Evolutionary conservation across 1,140 invertebrate species (phyloP), one percentile per base, ranked within the genome.

Genomic region (Drosophila hydei): DNA sequence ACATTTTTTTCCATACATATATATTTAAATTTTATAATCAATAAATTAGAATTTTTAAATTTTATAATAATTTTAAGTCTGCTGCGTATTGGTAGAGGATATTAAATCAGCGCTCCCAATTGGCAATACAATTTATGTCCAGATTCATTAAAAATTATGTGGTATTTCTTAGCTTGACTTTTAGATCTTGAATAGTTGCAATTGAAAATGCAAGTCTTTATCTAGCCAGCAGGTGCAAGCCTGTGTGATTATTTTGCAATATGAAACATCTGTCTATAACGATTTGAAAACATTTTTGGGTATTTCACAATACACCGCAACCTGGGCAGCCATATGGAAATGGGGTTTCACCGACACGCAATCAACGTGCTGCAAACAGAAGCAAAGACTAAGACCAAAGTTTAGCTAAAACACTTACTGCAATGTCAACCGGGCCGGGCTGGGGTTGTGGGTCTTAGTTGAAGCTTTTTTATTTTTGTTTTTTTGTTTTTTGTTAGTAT

Each of bases 281-380:
- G 36, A 61, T 68, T 33, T 33, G 47, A 33, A 38, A 42, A 27
- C 45, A 21, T 64, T 65, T 75, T 75, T 63, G 61, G 63, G 61
- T 16, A 36, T 72, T 68, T 56, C 54, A 56, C 52, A 72, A 72
- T 25, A 12, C 18, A 36, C 14, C 47, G 38, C 45, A 69, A 72
- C 52, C 51, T 62, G 56, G 51, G 64, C 64, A 73, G 58, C 50
- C 70, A 68, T 18, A 54, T 60, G 63, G 55, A 72, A 72, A 72
- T 72, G 73, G 33, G 47, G 81, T 63, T 77, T 80, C 43, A 50
- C 58, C 64, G 79, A 87, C 80, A 85, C 74, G 80, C 80, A 80
- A 72, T 48, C 60, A 21, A 52, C 48, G 23, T 50, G 69, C 69
- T 51, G 38, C 47, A 11, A 45, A 42, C 12, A 12, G 5, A 58